Conservation (phyloP, 2,113 vertebrate species). For the Pluvianellus socialis region DNA sequence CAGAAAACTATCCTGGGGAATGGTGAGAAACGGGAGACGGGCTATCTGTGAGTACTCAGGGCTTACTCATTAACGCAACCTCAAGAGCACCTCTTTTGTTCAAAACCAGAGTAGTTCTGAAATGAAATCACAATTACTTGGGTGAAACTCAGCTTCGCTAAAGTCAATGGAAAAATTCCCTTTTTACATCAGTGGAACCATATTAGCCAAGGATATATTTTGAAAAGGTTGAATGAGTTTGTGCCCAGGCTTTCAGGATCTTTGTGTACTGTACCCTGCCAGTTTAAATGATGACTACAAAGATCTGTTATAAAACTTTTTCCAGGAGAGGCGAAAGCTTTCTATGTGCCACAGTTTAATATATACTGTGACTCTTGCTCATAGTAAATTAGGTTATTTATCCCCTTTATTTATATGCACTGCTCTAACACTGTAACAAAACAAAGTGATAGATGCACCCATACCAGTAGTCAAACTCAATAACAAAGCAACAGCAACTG, state of each 20-base stretch:
- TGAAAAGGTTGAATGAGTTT: conserved; percentile 14
- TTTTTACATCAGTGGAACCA: background rate
- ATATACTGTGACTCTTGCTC: conserved; percentile 20
- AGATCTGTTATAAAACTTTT: conserved; percentile 39
- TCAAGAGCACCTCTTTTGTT: background rate
- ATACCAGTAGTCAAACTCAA: background rate
- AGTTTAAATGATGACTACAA: conserved; percentile 52
- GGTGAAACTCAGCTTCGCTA: background rate
- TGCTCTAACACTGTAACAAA: conserved; percentile 24
- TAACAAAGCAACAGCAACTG: conserved; percentile 31
- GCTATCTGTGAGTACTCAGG: background rate
- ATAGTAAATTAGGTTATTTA: conserved; percentile 57
- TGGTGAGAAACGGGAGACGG: background rate
- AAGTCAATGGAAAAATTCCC: background rate
- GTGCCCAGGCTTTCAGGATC: background rate
- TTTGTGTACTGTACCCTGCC: conserved; percentile 21
- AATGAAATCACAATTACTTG: background rate
- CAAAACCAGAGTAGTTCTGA: background rate
- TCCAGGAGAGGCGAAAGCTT: conserved; percentile 12
- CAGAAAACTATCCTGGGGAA: background rate
- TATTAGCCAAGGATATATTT: background rate
- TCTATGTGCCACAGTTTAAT: conserved; percentile 16
- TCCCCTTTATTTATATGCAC: conserved; percentile 43
- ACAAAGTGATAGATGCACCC: conserved; percentile 41
- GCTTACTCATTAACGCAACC: background rate